A percentile compares a stretch with the other conserved stretches of the same genome.
Evolutionary conservation across 2,888 invertebrate species (phyloP).

Genomic region (Drosophila gaucha): DNA sequence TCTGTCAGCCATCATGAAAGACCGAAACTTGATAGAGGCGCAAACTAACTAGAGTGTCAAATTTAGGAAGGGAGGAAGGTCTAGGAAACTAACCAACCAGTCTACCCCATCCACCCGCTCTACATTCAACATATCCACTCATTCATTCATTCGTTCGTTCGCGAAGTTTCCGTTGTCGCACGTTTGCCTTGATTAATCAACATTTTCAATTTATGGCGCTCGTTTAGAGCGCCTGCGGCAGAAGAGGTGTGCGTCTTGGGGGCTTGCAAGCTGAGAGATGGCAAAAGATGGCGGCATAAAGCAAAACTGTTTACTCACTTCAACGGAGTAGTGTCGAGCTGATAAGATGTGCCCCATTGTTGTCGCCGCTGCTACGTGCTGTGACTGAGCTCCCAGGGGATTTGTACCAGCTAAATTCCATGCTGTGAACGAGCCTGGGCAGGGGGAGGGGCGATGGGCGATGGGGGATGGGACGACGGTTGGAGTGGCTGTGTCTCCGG

Average conservation of each 20-base stretch:
- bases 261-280: constrained; percentile 9
- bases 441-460: not conserved
- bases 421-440: constrained; percentile 25
- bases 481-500: constrained; percentile 20
- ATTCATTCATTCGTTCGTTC: constrained; percentile 41
- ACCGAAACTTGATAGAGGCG: constrained; percentile 9
- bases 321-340: constrained; percentile 70
- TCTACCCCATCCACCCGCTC: not conserved
- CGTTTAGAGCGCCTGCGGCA: constrained; percentile 37
- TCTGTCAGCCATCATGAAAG: constrained; percentile 67
- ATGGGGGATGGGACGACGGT: not conserved
- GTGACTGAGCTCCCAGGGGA: constrained; percentile 66
- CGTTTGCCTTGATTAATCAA: constrained; percentile 75
- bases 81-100: not conserved
- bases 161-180: constrained; percentile 19
- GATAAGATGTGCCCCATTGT: constrained; percentile 56
- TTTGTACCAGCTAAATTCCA: constrained; percentile 67
- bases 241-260: not conserved
- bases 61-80: not conserved
- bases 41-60: constrained; percentile 5
- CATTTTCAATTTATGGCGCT: constrained; percentile 75
- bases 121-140: constrained; percentile 19
- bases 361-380: constrained; percentile 64
- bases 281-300: constrained; percentile 51
- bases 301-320: constrained; percentile 79